A percentile compares a stretch with the other conserved stretches of the same genome.
Conservation (phyloP, 2,797 vertebrate species). For the Enteromius unitaeniatus region DNA sequence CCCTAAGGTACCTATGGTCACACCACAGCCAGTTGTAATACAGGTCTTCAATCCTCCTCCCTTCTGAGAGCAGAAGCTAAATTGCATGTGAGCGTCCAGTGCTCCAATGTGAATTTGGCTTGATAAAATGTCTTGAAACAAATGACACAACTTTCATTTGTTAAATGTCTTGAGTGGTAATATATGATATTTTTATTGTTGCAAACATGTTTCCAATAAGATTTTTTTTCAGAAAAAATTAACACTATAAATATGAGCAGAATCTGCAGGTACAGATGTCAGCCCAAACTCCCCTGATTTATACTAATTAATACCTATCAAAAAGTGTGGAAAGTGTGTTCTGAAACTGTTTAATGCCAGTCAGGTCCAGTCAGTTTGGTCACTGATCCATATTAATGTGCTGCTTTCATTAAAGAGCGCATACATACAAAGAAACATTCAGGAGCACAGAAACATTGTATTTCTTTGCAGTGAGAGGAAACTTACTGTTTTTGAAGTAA, state of each 20-base stretch:
- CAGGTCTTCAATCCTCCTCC: no score
- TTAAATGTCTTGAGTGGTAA: not conserved
- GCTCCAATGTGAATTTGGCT: slow-evolving; percentile 1
- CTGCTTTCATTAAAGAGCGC: not conserved
- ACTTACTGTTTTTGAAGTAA: not conserved
- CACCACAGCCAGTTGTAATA: no score
- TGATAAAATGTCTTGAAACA: not conserved
- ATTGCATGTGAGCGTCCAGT: no score
- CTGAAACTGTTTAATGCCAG: not conserved
- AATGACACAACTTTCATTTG: not conserved
- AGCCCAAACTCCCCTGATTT: not conserved
- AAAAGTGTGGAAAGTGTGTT: not conserved
- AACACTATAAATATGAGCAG: no score
- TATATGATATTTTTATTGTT: not conserved
- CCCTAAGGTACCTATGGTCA: no score
- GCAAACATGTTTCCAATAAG: not conserved
- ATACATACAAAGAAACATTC: no score
- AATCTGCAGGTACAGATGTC: not conserved
- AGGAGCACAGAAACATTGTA: no score
- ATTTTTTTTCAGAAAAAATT: not conserved
- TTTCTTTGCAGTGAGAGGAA: no score
- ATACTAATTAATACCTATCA: not conserved
- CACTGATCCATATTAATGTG: not conserved
- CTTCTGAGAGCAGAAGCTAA: no score
- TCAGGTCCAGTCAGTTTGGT: not conserved